A percentile compares a stretch with the other conserved stretches of the same genome.
These are phyloP conservation scores for Drosophila rufa DNA, from an alignment of 1,140 invertebrate species.

Conservation along the genomic window DNA sequence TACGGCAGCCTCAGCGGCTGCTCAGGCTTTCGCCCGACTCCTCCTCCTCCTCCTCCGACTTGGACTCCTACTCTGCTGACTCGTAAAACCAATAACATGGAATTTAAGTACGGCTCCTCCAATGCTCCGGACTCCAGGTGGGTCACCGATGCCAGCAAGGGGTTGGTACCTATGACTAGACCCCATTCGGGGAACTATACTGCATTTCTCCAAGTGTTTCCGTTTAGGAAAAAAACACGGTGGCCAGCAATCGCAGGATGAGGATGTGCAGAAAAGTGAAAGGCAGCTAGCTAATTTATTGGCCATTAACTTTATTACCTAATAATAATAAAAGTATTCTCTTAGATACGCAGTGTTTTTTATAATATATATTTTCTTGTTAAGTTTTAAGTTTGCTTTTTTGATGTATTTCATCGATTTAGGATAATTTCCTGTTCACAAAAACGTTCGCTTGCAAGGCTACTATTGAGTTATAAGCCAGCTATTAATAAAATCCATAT, in stretches of 20 bases:
- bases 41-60: not conserved
- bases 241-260: not conserved
- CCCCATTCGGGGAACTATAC: conserved; percentile 19
- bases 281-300: conserved; percentile 2
- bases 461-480: conserved; percentile 5
- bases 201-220: conserved; percentile 20
- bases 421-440: not conserved
- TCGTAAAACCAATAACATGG: conserved; percentile 77
- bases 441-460: not conserved
- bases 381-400: not conserved
- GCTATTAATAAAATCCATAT: conserved; percentile 9
- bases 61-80: conserved; percentile 43
- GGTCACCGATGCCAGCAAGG: not conserved
- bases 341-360: not conserved
- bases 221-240: conserved; percentile 4
- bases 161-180: not conserved
- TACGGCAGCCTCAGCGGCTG: conserved; percentile 69
- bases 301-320: not conserved
- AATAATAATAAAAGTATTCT: conserved; percentile 2
- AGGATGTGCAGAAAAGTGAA: conserved; percentile 1
- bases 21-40: conserved; percentile 27
- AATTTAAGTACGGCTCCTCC: conserved; percentile 53
- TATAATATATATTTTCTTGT: not conserved
- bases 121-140: conserved; percentile 8
- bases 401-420: not conserved